Evolutionary conservation across 1,140 invertebrate species (phyloP).

Genomic region (Liolophura sinensis): DNA sequence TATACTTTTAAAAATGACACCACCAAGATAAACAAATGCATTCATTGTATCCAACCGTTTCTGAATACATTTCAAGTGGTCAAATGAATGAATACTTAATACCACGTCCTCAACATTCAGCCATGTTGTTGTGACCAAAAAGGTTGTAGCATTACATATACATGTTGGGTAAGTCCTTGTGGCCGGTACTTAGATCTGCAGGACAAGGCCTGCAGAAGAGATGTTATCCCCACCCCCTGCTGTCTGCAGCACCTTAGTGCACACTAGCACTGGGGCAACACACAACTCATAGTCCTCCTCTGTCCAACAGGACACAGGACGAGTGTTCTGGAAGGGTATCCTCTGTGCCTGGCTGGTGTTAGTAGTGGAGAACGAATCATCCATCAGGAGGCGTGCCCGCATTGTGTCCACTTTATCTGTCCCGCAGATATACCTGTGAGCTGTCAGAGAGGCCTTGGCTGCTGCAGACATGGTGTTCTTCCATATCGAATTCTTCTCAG

Average conservation of each 20-base stretch:
- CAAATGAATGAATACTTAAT: too few relatives aligned
- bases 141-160: too few relatives aligned
- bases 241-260: conserved; percentile 79
- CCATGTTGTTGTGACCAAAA: too few relatives aligned
- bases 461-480: conserved; percentile 78
- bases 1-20: too few relatives aligned
- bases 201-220: conserved; percentile 78
- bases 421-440: conserved; percentile 84
- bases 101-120: too few relatives aligned
- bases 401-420: conserved; percentile 71
- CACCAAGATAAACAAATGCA: too few relatives aligned
- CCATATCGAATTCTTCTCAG: conserved; percentile 61
- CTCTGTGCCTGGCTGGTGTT: conserved; percentile 23
- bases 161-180: too few relatives aligned
- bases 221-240: conserved; percentile 89
- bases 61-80: too few relatives aligned
- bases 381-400: conserved; percentile 75
- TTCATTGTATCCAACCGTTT: too few relatives aligned
- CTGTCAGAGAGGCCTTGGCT: conserved; percentile 82
- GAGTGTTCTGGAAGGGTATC: conserved; percentile 38
- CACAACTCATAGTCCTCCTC: conserved; percentile 75
- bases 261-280: conserved; percentile 82
- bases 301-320: conserved; percentile 82
- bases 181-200: conserved; percentile 65
- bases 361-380: conserved; percentile 81